Conservation (phyloP, 1,140 invertebrate genomes). For the Rhysida immarginata region DNA sequence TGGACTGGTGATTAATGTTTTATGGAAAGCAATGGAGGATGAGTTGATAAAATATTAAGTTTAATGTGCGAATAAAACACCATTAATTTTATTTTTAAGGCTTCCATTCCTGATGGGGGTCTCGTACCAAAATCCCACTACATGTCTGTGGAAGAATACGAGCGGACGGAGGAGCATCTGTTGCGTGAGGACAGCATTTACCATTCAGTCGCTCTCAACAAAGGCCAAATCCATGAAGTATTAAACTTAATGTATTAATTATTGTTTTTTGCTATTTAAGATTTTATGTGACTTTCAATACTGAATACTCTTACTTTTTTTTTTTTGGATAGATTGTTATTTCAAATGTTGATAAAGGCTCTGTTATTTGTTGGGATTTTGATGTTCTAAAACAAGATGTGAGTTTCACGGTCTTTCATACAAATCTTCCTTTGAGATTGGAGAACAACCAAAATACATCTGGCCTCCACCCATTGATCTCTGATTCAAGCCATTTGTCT, state of each 20-base stretch:
- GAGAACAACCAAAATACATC: slow-evolving; percentile 15
- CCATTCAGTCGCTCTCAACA: slow-evolving; percentile 46
- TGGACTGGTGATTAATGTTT: background rate
- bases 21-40: background rate
- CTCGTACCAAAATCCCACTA: slow-evolving; percentile 80
- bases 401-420: slow-evolving; percentile 67
- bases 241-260: too few species aligned
- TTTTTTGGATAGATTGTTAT: slow-evolving; percentile 42
- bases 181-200: slow-evolving; percentile 54
- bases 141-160: slow-evolving; percentile 50
- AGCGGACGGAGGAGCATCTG: slow-evolving; percentile 38
- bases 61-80: background rate
- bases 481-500: slow-evolving; percentile 34
- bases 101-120: slow-evolving; percentile 67
- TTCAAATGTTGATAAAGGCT: slow-evolving; percentile 62
- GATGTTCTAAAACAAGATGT: slow-evolving; percentile 83
- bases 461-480: slow-evolving; percentile 10
- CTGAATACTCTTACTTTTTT: background rate
- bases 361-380: slow-evolving; percentile 93
- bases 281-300: background rate
- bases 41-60: background rate
- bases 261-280: background rate
- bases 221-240: slow-evolving; percentile 65
- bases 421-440: slow-evolving; percentile 32
- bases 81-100: slow-evolving; percentile 34